Evolutionary conservation across 2,113 vertebrate genomes (phyloP), one percentile per base, ranked within the genome.

Genomic region (Alces alces): DNA sequence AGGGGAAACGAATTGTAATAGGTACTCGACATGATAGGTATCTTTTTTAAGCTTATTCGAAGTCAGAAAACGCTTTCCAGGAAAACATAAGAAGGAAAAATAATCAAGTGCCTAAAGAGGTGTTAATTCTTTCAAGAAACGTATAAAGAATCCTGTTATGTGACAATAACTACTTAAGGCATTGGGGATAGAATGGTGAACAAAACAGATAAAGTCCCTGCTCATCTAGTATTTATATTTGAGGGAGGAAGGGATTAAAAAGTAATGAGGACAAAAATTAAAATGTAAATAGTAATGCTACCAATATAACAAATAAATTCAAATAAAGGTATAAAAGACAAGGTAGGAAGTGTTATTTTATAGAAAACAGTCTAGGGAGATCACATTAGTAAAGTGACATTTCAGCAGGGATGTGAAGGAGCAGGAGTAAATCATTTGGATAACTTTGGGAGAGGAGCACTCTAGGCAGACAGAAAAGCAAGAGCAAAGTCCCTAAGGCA

Each of bases 1-100:
- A 93, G 52, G 30, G 50, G 61, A 79, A 91, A 89, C 73, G 70
- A 96, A 94, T 78, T 73, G 93, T 79, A 95, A 45, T 47, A 91
- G 87, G 64, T 39, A 93, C 15, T 25, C 73, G 36, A 45, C 7
- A 60, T 55, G 7, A 9, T 64, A 79, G 54, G 14, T 84, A 8
- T 91, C 78, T 95, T 66, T 95, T 94, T 91, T 1, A 83, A 57
- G 39, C 39, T 60, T 97, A 90, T 36, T 73, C 52, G 33, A 95
- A 89, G 30, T 15, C n/a, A n/a, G 30, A 64, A 64, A 64, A 64
- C n/a, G 27, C 27, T 60, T 60, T 60, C 58, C 27, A 60, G 58
- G 12, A 27, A 64, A 64, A 64, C 25, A 64, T 17, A 15, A 64
- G 30, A 33, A 64, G 61, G 14, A n/a, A 64, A 64, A 64, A n/a